Percentiles rank a stretch among this genome's conserved stretches.
phyloP scores from a whole-genome alignment of 2,888 invertebrate species.

The Melikaiella ostensackeni region DNA sequence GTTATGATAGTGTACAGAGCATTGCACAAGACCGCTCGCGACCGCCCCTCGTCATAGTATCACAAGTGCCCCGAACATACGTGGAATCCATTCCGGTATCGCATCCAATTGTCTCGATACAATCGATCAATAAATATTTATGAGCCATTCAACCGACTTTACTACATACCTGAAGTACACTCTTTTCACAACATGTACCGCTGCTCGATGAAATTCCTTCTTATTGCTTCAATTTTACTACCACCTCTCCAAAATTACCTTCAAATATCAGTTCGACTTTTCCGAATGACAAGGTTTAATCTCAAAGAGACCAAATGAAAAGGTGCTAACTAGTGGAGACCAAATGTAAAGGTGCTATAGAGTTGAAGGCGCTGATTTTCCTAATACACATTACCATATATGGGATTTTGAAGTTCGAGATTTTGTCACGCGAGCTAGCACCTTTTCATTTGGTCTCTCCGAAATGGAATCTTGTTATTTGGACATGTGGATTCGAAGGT shows the following conservation, averaged over 20 bases:
- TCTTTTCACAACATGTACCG: constrained; percentile 40
- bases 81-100: constrained; percentile 58
- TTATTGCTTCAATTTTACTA: background rate
- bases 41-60: constrained; percentile 43
- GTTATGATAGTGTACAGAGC: constrained; percentile 31
- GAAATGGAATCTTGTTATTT: too few relatives aligned
- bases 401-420: too few relatives aligned
- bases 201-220: constrained; percentile 45
- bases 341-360: too few relatives aligned
- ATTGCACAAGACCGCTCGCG: constrained; percentile 41
- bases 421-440: too few relatives aligned
- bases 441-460: too few relatives aligned
- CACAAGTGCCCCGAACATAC: constrained; percentile 49
- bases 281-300: too few relatives aligned
- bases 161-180: constrained; percentile 47
- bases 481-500: too few relatives aligned
- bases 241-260: background rate
- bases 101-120: constrained; percentile 63
- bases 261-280: too few relatives aligned
- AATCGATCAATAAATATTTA: constrained; percentile 71
- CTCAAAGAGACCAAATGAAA: too few relatives aligned
- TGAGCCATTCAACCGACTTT: constrained; percentile 59
- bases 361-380: too few relatives aligned
- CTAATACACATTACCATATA: too few relatives aligned
- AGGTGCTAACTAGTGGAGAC: too few relatives aligned